Evolutionary conservation across 1,140 invertebrate genomes (phyloP).

Genomic region (Pissodes strobi): DNA sequence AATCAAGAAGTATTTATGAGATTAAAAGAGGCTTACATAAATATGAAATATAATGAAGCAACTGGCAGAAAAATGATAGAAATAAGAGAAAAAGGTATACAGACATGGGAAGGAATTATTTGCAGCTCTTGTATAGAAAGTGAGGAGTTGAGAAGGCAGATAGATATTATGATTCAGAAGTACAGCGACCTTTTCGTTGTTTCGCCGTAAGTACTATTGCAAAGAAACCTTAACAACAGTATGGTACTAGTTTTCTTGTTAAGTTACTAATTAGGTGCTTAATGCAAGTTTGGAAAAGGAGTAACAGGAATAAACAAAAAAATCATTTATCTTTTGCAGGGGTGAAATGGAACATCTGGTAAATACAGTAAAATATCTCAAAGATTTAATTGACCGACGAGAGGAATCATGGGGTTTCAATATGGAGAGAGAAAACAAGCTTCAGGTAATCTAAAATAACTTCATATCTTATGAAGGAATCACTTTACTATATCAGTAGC

Average conservation of each 20-base stretch:
- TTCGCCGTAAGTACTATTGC: slow-evolving; percentile 37
- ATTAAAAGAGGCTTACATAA: slow-evolving; percentile 44
- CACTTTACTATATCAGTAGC: too few species aligned
- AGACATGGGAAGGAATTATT: slow-evolving; percentile 44
- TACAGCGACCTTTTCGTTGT: slow-evolving; percentile 36
- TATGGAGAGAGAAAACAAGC: slow-evolving; percentile 24
- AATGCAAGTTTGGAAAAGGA: too few species aligned
- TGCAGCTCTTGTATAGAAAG: slow-evolving; percentile 42
- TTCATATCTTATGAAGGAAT: too few species aligned
- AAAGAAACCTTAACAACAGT: not conserved
- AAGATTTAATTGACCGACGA: slow-evolving; percentile 33
- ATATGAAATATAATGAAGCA: slow-evolving; percentile 49
- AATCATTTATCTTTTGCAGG: slow-evolving; percentile 3
- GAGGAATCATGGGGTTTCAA: slow-evolving; percentile 29
- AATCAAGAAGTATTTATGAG: slow-evolving; percentile 44
- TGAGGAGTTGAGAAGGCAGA: slow-evolving; percentile 36
- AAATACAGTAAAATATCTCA: slow-evolving; percentile 39
- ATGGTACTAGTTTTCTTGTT: not conserved
- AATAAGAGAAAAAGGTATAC: slow-evolving; percentile 40
- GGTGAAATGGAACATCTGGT: slow-evolving; percentile 38
- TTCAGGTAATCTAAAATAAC: slow-evolving; percentile 21
- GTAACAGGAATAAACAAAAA: too few species aligned
- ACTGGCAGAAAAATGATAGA: slow-evolving; percentile 42
- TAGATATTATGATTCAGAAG: slow-evolving; percentile 26
- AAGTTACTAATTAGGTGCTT: too few species aligned